phyloP scores from a whole-genome alignment of 2,888 invertebrate genomes.

The Rotaria macrura region DNA sequence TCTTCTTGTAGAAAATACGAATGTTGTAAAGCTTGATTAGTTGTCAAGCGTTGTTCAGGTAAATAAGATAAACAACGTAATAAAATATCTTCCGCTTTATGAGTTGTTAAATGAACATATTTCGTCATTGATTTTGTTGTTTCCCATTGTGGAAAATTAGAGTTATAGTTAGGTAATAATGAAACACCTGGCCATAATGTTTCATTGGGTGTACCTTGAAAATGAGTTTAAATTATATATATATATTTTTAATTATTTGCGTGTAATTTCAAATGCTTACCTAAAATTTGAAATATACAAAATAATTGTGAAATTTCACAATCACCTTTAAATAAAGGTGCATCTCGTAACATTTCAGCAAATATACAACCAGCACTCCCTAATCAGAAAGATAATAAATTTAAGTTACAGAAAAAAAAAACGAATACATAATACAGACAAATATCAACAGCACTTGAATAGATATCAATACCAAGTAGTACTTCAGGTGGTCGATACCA shows the following conservation, averaged over 20 bases:
- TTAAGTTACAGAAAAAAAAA: conserved; percentile 49
- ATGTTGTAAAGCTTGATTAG: conserved; percentile 68
- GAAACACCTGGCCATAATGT: conserved; percentile 71
- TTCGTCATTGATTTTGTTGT: conserved; percentile 40
- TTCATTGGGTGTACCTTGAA: conserved; percentile 74
- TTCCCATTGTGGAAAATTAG: conserved; percentile 80
- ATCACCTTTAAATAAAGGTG: conserved; percentile 84
- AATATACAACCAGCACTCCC: conserved; percentile 97
- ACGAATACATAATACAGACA: conserved; percentile 7
- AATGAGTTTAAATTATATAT: background rate
- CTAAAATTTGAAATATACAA: conserved; percentile 71
- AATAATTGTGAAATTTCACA: conserved; percentile 97
- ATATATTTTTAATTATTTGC: no score
- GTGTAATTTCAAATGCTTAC: background rate
- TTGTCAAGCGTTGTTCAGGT: conserved; percentile 62
- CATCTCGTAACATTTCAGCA: conserved; percentile 58
- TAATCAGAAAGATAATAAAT: conserved; percentile 91
- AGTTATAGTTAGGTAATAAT: conserved; percentile 74
- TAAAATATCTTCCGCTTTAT: conserved; percentile 61
- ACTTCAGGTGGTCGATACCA: conserved; percentile 51
- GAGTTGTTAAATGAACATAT: conserved; percentile 43
- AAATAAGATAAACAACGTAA: conserved; percentile 76
- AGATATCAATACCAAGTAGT: conserved; percentile 57
- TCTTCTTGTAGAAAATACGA: conserved; percentile 39
- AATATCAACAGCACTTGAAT: conserved; percentile 55